Conservation (phyloP, 2,888 invertebrate genomes). For the Neuroscelio doddi region DNA sequence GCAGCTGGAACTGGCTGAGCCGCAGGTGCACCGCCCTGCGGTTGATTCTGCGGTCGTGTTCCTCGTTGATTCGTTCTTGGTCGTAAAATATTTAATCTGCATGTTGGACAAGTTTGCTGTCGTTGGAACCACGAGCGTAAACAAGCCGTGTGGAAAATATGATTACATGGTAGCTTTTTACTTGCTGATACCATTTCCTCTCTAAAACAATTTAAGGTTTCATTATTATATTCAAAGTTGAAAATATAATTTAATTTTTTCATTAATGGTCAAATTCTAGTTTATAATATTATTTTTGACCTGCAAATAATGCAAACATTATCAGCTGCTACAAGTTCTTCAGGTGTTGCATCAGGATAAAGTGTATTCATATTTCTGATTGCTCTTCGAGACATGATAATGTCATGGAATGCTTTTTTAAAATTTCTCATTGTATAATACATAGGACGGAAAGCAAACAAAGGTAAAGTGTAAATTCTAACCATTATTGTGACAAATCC, state of each 20-base stretch:
- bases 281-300: slow-evolving; percentile 50
- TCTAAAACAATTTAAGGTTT: slow-evolving; percentile 66
- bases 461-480: slow-evolving; percentile 95
- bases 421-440: slow-evolving; percentile 99
- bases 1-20: slow-evolving; percentile 57
- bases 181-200: slow-evolving; percentile 83
- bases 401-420: slow-evolving; percentile 97
- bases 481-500: slow-evolving; percentile 97
- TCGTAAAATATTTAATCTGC: slow-evolving; percentile 88
- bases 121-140: slow-evolving; percentile 99
- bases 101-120: slow-evolving; percentile 99
- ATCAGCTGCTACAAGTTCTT: slow-evolving; percentile 92
- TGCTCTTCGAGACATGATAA: slow-evolving; percentile 95
- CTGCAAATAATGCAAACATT: slow-evolving; percentile 99
- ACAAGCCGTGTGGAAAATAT: slow-evolving; percentile 99
- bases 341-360: slow-evolving; percentile 95
- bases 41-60: slow-evolving; percentile 66
- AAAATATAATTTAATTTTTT: slow-evolving; percentile 6
- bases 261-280: neutral
- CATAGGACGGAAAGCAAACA: slow-evolving; percentile 99
- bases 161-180: slow-evolving; percentile 98
- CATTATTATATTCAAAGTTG: slow-evolving; percentile 16
- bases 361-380: slow-evolving; percentile 98
- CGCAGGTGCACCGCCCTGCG: slow-evolving; percentile 57
- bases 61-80: slow-evolving; percentile 58